phyloP scores from a whole-genome alignment of 37 sponge, comb jelly and placozoan species.

The Sycon ciliatum region DNA sequence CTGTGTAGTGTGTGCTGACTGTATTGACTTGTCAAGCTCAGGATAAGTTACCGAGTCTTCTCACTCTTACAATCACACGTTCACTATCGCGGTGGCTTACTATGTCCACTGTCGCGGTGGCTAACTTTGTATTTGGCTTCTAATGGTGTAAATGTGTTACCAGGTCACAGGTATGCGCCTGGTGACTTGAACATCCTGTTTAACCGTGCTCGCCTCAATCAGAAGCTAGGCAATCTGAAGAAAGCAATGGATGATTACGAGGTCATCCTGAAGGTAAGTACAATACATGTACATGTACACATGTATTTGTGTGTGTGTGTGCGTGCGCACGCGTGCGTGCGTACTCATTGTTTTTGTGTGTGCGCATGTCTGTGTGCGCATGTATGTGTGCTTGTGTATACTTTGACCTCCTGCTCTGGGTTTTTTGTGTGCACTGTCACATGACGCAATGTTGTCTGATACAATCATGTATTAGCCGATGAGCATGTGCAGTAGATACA shows the following conservation, averaged over 20 bases:
- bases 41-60: no score
- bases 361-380: not conserved
- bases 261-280: conserved; percentile 18
- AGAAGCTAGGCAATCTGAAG: conserved; percentile 25
- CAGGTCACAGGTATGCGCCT: no score
- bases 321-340: not conserved
- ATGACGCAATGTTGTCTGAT: not conserved
- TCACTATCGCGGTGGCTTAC: no score
- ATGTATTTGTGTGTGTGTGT: not conserved
- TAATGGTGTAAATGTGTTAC: no score
- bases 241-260: conserved; percentile 53
- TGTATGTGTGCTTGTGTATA: not conserved
- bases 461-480: no score
- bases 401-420: not conserved
- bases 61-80: no score
- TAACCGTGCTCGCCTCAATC: conserved; percentile 43
- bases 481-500: no score
- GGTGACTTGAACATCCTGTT: conserved; percentile 34
- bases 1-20: no score
- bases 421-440: not conserved
- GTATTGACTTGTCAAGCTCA: no score
- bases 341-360: not conserved
- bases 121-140: no score
- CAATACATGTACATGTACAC: not conserved
- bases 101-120: no score